These are phyloP conservation scores for Aphis gossypii DNA, from an alignment of 1,140 invertebrate genomes.

Conservation along the genomic window DNA sequence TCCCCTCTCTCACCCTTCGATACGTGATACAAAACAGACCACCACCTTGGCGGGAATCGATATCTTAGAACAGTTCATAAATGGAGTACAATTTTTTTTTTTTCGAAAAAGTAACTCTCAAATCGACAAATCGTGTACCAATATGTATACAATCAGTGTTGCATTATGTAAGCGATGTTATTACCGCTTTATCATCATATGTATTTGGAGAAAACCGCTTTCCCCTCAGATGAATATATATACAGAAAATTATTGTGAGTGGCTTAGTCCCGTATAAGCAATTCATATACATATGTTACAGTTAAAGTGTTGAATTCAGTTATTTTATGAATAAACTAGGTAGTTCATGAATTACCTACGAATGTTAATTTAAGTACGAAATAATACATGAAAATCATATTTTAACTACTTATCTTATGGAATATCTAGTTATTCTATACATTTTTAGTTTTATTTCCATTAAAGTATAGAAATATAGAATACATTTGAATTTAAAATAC, in stretches of 20 bases:
- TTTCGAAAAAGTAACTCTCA: slow-evolving; percentile 17
- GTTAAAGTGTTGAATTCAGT: too few species aligned
- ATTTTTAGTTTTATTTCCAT: too few species aligned
- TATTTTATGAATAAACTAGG: too few species aligned
- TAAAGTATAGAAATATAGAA: too few species aligned
- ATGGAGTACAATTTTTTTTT: slow-evolving; percentile 12
- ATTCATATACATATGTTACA: neutral
- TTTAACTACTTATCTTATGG: too few species aligned
- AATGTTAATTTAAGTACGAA: too few species aligned
- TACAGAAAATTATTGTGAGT: neutral
- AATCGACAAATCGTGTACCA: slow-evolving; percentile 15
- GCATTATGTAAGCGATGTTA: neutral
- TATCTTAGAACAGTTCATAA: slow-evolving; percentile 1
- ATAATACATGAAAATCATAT: too few species aligned
- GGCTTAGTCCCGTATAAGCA: neutral
- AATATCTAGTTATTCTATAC: too few species aligned
- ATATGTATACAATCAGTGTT: slow-evolving; percentile 6
- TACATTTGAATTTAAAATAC: too few species aligned
- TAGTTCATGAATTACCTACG: too few species aligned
- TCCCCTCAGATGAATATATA: slow-evolving; percentile 18
- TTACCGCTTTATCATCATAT: slow-evolving; percentile 37
- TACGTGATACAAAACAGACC: neutral
- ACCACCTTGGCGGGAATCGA: neutral
- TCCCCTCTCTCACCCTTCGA: slow-evolving; percentile 12
- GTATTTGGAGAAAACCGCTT: slow-evolving; percentile 38